Evolutionary conservation across 2,113 vertebrate species (phyloP).

Genomic region (Hylia prasina): DNA sequence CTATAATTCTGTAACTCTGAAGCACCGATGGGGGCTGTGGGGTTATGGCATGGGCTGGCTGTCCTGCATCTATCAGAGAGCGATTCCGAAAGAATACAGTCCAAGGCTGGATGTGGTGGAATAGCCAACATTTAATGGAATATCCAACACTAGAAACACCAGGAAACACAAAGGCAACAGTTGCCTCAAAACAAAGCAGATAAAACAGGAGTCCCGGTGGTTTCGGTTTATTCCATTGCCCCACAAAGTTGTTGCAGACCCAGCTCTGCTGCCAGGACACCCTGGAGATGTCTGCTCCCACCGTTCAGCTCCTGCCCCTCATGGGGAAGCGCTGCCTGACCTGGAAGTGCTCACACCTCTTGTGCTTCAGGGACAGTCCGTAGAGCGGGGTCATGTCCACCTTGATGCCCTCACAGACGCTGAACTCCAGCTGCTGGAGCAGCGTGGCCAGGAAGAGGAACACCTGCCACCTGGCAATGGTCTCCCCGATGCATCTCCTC

Average conservation of each 20-base stretch:
- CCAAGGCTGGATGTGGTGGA: neutral
- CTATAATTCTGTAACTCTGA: neutral
- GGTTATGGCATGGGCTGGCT: neutral
- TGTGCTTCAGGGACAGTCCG: constrained; percentile 81
- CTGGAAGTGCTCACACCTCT: constrained; percentile 76
- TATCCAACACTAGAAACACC: neutral
- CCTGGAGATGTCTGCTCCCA: neutral
- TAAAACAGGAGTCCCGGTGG: accelerated
- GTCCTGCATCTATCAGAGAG: neutral
- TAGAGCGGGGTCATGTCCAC: constrained; percentile 84
- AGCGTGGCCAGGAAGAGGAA: constrained; percentile 89
- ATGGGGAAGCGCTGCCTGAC: constrained; percentile 49
- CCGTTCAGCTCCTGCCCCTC: neutral
- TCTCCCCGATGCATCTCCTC: constrained; percentile 85
- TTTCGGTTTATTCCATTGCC: neutral
- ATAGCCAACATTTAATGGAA: neutral
- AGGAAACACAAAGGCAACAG: neutral
- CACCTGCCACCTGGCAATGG: constrained; percentile 81
- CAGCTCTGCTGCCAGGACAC: neutral
- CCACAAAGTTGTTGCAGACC: accelerated
- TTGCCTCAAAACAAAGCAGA: neutral
- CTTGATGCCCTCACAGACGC: neutral
- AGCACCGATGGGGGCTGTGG: accelerated
- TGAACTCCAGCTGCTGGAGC: constrained; percentile 84
- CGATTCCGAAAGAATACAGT: accelerated